Conservation (phyloP, 2,797 vertebrate genomes). For the Macrochelys suwanniensis region DNA sequence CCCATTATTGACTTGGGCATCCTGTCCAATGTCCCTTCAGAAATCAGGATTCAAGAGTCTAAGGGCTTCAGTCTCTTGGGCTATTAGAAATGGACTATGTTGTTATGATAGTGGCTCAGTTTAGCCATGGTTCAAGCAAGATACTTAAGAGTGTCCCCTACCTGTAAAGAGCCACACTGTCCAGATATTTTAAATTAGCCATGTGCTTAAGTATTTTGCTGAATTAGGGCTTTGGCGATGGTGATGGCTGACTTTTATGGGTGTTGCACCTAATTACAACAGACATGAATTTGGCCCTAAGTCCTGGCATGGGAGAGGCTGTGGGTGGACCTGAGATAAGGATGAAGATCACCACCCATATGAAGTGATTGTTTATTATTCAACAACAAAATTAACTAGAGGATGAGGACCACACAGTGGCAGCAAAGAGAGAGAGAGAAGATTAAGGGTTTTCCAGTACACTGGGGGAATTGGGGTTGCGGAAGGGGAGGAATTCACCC, state of each 20-base stretch:
- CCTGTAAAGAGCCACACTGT: background rate
- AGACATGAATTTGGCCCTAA: background rate
- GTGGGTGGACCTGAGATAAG: fast-evolving
- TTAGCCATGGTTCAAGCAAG: background rate
- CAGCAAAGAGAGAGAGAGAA: background rate
- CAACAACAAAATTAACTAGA: background rate
- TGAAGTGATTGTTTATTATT: background rate
- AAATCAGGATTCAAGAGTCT: background rate
- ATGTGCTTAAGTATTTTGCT: background rate
- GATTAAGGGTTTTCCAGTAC: background rate
- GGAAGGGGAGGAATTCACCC: background rate
- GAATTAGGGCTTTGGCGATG: background rate
- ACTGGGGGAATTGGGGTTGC: background rate
- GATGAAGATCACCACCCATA: background rate
- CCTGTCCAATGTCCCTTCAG: background rate
- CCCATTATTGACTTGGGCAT: background rate
- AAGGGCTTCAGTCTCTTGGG: background rate
- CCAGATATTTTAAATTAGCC: background rate
- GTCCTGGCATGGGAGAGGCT: background rate
- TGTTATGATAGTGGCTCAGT: background rate
- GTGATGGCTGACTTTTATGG: background rate
- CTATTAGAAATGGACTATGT: fast-evolving
- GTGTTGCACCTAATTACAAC: background rate
- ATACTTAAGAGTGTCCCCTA: background rate
- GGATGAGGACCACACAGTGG: background rate